phyloP scores from a whole-genome alignment of 1,140 invertebrate species.

The Lordiphosa mommai region DNA sequence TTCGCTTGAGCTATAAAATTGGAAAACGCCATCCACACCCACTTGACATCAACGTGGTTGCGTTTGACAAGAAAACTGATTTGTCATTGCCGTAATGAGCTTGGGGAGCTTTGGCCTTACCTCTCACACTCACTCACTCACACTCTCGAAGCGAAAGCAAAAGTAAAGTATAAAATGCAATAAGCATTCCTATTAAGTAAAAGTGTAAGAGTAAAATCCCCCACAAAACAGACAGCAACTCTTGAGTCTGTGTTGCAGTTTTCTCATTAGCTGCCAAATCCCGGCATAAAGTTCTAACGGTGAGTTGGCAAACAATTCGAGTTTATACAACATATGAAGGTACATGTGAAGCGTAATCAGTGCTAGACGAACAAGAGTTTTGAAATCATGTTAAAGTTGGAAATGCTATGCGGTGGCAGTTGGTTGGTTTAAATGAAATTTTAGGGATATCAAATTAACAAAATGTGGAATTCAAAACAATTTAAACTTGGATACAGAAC shows the following conservation, averaged over 20 bases:
- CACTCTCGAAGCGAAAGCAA: conserved; percentile 49
- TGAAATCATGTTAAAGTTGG: too few species aligned
- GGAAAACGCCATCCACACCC: conserved; percentile 53
- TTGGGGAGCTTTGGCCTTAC: conserved; percentile 44
- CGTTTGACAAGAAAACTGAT: conserved; percentile 74
- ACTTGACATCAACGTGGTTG: conserved; percentile 53
- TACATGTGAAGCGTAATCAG: not conserved
- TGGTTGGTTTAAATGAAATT: too few species aligned
- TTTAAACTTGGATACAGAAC: too few species aligned
- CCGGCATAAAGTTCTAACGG: conserved; percentile 38
- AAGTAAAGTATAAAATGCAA: conserved; percentile 63
- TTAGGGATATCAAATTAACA: too few species aligned
- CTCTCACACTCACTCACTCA: not conserved
- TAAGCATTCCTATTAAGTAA: conserved; percentile 64
- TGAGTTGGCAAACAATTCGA: conserved; percentile 42
- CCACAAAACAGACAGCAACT: not conserved
- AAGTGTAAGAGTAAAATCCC: conserved; percentile 37
- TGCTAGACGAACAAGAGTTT: too few species aligned
- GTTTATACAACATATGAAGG: not conserved
- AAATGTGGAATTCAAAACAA: too few species aligned
- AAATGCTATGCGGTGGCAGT: too few species aligned
- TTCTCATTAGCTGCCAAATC: conserved; percentile 61
- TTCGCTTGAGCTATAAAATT: conserved; percentile 51
- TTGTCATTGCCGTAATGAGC: conserved; percentile 70
- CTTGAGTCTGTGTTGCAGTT: conserved; percentile 43